Conservation (phyloP, 1,140 invertebrate species). For the Saccostrea echinata region DNA sequence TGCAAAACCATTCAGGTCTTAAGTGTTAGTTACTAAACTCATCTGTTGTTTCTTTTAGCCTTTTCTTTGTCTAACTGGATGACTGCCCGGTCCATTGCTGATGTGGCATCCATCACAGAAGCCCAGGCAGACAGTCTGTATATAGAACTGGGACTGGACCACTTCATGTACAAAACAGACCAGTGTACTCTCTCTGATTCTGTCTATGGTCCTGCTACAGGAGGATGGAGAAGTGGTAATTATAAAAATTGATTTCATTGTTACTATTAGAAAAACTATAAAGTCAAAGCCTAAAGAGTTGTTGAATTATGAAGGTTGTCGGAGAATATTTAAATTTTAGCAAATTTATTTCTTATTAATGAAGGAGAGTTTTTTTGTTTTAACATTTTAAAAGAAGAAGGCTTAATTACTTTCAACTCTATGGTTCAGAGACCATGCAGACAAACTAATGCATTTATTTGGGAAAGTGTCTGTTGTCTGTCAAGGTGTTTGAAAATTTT, state of each 20-base stretch:
- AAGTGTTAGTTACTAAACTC: no score
- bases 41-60: conserved; percentile 22
- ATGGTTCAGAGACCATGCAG: no score
- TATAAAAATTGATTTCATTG: background rate
- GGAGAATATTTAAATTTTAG: background rate
- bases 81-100: conserved; percentile 21
- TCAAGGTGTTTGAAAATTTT: no score
- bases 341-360: no score
- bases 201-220: background rate
- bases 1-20: background rate
- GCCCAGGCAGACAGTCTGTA: conserved; percentile 44
- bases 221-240: conserved; percentile 32
- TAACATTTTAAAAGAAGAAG: no score
- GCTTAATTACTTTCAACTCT: no score
- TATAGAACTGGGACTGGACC: conserved; percentile 34
- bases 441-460: no score
- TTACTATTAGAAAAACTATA: no score
- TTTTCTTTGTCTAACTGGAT: conserved; percentile 47
- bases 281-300: background rate
- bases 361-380: no score
- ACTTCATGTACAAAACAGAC: conserved; percentile 41
- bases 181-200: conserved; percentile 32
- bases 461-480: no score
- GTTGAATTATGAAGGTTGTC: background rate
- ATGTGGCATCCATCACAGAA: conserved; percentile 2